These are phyloP conservation scores for Vanessa tameamea DNA, from an alignment of 1,140 invertebrate species.

Conservation along the genomic window DNA sequence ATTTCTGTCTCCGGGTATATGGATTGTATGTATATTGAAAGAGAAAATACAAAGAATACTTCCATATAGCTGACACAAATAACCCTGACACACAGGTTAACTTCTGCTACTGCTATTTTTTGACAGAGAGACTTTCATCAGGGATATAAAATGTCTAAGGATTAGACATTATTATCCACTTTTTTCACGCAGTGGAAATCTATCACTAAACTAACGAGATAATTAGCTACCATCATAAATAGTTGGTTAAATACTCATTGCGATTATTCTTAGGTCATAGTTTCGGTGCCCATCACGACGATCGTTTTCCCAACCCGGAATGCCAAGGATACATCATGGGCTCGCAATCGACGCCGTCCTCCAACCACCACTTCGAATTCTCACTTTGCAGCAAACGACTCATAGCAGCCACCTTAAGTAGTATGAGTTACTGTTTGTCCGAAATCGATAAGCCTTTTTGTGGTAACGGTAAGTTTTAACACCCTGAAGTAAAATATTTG, in stretches of 20 bases:
- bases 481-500: background rate
- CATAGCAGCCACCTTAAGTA: slow-evolving; percentile 62
- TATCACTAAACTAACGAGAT: background rate
- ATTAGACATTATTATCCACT: no score
- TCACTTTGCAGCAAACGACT: slow-evolving; percentile 68
- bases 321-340: slow-evolving; percentile 69
- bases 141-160: no score
- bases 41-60: no score
- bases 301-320: slow-evolving; percentile 65
- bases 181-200: no score
- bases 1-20: no score
- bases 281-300: slow-evolving; percentile 72
- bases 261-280: slow-evolving; percentile 55
- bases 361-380: slow-evolving; percentile 56
- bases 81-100: no score
- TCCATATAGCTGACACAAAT: no score
- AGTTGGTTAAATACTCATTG: no score
- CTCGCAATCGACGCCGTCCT: slow-evolving; percentile 54
- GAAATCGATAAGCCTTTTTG: slow-evolving; percentile 63
- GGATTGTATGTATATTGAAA: no score
- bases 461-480: slow-evolving; percentile 58
- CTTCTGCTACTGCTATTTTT: no score
- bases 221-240: background rate
- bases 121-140: no score
- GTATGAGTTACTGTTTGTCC: slow-evolving; percentile 68